Evolutionary conservation across 2,888 invertebrate genomes (phyloP).

Genomic region (Sinopyrophorus schimmeli): DNA sequence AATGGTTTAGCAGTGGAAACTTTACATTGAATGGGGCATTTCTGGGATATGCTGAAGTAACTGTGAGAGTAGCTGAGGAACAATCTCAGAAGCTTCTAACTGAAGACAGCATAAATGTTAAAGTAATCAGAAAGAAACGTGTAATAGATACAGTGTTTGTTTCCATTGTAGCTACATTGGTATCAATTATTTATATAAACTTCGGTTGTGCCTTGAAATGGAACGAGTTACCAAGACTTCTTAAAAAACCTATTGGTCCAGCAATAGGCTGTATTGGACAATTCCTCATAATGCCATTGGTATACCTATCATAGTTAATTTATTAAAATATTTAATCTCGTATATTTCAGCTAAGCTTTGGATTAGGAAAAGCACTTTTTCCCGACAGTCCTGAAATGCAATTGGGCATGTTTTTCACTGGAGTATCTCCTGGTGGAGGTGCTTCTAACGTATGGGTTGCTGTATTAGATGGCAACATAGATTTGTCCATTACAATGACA

Average conservation of each 20-base stretch:
- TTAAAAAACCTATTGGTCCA: slow-evolving; percentile 76
- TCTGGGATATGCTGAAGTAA: no score
- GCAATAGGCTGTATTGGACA: slow-evolving; percentile 78
- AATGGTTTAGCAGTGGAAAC: no score
- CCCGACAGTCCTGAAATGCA: slow-evolving; percentile 71
- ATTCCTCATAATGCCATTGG: slow-evolving; percentile 84
- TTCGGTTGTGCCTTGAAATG: slow-evolving; percentile 89
- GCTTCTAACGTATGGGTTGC: slow-evolving; percentile 97
- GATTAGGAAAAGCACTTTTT: slow-evolving; percentile 71
- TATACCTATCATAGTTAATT: slow-evolving; percentile 60
- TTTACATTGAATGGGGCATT: no score
- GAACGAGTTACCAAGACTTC: slow-evolving; percentile 65
- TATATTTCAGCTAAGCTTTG: slow-evolving; percentile 68
- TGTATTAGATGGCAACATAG: slow-evolving; percentile 88
- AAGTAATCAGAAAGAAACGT: slow-evolving; percentile 55
- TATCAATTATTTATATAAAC: slow-evolving; percentile 83
- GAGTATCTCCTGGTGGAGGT: slow-evolving; percentile 91
- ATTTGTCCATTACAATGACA: slow-evolving; percentile 95
- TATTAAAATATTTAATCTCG: slow-evolving; percentile 24
- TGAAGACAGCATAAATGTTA: slow-evolving; percentile 37
- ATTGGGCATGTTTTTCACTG: slow-evolving; percentile 86
- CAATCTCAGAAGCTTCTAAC: no score
- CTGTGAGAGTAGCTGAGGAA: no score
- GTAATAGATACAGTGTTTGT: slow-evolving; percentile 75
- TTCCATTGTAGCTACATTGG: slow-evolving; percentile 72